Evolutionary conservation across 2,797 vertebrate genomes (phyloP).

Genomic region (Notamacropus eugenii): DNA sequence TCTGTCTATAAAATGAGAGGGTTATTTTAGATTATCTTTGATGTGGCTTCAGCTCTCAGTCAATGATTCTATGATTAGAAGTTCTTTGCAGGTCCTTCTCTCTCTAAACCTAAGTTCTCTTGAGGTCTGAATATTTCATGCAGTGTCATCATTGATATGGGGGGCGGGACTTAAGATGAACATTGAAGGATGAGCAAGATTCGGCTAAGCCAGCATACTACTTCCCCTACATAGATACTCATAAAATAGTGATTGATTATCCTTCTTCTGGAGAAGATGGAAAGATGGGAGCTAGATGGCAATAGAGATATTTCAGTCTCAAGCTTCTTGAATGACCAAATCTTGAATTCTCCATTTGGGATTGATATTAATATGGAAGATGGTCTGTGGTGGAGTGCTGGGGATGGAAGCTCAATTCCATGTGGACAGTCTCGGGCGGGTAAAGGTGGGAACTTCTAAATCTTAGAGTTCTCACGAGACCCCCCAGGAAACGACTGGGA

Average conservation of each 20-base stretch:
- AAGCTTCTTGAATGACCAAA: neutral
- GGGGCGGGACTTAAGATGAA: neutral
- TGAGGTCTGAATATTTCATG: neutral
- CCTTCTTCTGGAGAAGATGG: neutral
- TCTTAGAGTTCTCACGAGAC: no score
- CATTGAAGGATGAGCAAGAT: neutral
- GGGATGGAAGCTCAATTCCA: no score
- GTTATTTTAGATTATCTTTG: neutral
- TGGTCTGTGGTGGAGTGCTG: neutral
- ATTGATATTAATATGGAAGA: neutral
- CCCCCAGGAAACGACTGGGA: no score
- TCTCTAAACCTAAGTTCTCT: neutral
- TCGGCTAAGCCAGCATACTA: neutral
- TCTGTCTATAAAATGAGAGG: neutral
- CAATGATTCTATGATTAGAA: neutral
- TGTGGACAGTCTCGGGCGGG: no score
- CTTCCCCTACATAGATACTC: neutral
- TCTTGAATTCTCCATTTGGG: neutral
- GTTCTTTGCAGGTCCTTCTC: neutral
- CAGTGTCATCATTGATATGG: neutral
- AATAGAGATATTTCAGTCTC: neutral
- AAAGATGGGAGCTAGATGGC: neutral
- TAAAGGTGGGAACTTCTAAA: no score
- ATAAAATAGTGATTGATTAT: neutral
- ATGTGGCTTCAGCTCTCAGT: neutral